Percentiles rank a stretch among this genome's conserved stretches.
Evolutionary conservation across 2,113 vertebrate species (phyloP).

Genomic region (Dicentrarchus labrax): DNA sequence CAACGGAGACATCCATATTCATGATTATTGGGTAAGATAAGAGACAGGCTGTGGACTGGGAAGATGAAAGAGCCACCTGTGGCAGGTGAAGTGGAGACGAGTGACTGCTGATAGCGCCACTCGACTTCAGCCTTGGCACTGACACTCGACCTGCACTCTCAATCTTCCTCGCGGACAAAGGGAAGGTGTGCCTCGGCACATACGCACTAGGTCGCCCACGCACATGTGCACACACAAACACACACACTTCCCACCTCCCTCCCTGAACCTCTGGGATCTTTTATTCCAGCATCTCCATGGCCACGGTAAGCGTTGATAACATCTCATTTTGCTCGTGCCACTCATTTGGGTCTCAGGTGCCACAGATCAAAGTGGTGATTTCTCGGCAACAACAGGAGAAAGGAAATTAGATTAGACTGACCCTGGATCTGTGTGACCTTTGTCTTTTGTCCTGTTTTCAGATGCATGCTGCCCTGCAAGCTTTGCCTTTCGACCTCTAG

Average conservation of each 20-base stretch:
- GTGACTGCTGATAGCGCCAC: constrained; percentile 53
- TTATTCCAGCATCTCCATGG: constrained; percentile 59
- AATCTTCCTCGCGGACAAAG: constrained; percentile 39
- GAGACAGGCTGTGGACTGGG: constrained; percentile 30
- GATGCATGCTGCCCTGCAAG: not conserved
- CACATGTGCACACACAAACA: constrained; percentile 21
- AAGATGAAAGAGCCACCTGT: constrained; percentile 83
- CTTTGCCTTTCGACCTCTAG: not conserved
- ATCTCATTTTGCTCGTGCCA: constrained; percentile 52
- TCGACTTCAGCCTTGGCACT: constrained; percentile 56
- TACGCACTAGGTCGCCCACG: not conserved
- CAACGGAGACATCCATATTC: constrained; percentile 73
- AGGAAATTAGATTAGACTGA: constrained; percentile 56
- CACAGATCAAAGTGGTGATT: constrained; percentile 73
- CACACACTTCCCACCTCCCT: not conserved
- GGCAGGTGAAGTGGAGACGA: constrained; percentile 78
- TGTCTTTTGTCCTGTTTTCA: constrained; percentile 23
- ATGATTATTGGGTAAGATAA: constrained; percentile 61
- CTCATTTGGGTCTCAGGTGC: constrained; percentile 70
- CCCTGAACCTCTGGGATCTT: constrained; percentile 24
- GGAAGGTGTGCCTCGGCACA: constrained; percentile 5
- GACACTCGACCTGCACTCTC: constrained; percentile 50
- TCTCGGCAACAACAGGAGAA: constrained; percentile 28
- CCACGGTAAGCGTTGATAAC: constrained; percentile 49
- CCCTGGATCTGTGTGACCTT: constrained; percentile 31